These are phyloP conservation scores for Muscicapa striata DNA, from an alignment of 2,797 vertebrate species.

Conservation along the genomic window DNA sequence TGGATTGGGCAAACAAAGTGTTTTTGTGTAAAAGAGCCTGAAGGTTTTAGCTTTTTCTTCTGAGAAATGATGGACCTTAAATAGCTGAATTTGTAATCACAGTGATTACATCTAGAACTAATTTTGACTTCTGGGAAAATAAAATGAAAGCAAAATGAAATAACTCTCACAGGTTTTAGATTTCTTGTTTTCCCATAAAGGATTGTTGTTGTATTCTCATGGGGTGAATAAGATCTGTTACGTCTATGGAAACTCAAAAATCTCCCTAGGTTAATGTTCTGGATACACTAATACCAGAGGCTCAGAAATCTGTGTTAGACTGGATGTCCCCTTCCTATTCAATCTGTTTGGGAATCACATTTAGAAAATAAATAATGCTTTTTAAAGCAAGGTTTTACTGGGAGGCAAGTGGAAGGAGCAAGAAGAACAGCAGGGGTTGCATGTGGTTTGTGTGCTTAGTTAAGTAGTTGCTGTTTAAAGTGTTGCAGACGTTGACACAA, in stretches of 20 bases:
- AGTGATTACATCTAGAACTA: not conserved
- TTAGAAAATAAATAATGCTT: not conserved
- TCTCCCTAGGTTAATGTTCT: not conserved
- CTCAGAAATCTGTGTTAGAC: not conserved
- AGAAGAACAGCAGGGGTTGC: not conserved
- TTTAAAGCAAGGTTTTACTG: not conserved
- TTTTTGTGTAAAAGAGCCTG: not conserved
- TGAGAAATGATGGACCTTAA: not conserved
- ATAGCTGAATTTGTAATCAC: not conserved
- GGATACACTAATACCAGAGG: not conserved
- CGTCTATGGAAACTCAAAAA: not conserved
- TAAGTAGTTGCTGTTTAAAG: slow-evolving; percentile 28
- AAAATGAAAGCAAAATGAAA: not conserved
- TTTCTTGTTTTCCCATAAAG: not conserved
- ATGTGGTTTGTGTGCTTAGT: not conserved
- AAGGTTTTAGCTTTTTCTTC: slow-evolving; percentile 2
- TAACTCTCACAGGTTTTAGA: not conserved
- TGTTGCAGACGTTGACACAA: not conserved
- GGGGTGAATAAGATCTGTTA: not conserved
- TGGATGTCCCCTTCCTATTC: not conserved
- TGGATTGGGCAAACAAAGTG: not conserved
- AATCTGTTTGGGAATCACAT: not conserved
- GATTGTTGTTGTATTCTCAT: not conserved
- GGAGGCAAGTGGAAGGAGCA: not conserved
- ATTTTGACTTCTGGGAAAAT: not conserved